A percentile compares a stretch with the other conserved stretches of the same genome.
Conservation (phyloP, 2,113 vertebrate species). For the Panthera leo region DNA sequence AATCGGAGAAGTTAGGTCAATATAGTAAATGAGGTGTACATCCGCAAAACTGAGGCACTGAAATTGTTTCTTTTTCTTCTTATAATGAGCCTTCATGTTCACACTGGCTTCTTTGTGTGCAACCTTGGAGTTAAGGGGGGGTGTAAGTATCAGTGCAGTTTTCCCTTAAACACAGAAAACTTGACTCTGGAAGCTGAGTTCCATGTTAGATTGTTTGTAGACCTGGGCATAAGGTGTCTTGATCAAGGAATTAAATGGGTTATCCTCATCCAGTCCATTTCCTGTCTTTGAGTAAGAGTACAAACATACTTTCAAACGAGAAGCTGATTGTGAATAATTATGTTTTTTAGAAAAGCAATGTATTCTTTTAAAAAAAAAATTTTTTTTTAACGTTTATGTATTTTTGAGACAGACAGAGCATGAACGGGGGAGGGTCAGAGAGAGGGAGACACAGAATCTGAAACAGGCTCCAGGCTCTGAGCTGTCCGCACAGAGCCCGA, state of each 20-base stretch:
- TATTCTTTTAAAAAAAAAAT: background rate
- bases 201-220: background rate
- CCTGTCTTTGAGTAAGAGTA: constrained; percentile 38
- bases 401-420: no score
- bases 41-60: background rate
- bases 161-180: background rate
- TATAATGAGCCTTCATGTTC: background rate
- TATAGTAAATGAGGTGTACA: background rate
- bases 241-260: constrained; percentile 29
- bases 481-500: no score
- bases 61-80: background rate
- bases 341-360: background rate
- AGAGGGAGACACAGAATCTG: no score
- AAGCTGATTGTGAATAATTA: constrained; percentile 33
- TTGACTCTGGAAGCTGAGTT: background rate
- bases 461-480: no score
- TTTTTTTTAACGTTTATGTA: no score
- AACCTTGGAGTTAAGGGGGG: background rate
- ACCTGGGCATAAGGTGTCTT: background rate
- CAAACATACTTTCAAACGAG: constrained; percentile 13
- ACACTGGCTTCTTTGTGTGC: background rate
- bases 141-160: background rate
- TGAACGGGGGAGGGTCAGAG: no score
- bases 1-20: background rate
- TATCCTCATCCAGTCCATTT: constrained; percentile 26